These are phyloP conservation scores for Agriopis marginaria DNA, from an alignment of 2,888 invertebrate genomes.

Conservation along the genomic window DNA sequence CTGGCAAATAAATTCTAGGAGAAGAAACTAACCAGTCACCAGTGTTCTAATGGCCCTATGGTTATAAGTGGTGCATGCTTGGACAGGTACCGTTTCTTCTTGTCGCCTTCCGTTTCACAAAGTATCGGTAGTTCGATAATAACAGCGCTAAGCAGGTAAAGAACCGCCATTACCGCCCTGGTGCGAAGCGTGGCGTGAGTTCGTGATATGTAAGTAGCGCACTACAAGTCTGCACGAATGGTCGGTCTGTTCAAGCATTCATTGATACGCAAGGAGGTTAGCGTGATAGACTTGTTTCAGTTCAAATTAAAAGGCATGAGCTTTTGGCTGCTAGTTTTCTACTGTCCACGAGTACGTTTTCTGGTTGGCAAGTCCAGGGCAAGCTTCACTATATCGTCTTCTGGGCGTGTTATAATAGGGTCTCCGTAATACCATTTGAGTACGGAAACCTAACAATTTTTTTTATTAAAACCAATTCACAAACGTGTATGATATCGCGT, in stretches of 20 bases:
- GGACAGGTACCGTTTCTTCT: neutral
- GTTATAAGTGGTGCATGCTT: neutral
- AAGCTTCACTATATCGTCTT: too few species aligned
- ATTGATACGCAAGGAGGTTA: conserved; percentile 63
- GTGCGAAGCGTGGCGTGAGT: conserved; percentile 26
- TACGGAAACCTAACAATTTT: too few species aligned
- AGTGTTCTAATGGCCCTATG: too few species aligned
- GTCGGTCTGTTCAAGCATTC: conserved; percentile 55
- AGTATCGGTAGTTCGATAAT: conserved; percentile 11
- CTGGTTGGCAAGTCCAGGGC: too few species aligned
- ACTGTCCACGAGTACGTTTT: neutral
- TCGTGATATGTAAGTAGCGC: conserved; percentile 34
- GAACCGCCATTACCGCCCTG: conserved; percentile 16
- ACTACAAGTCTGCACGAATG: conserved; percentile 11
- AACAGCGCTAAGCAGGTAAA: conserved; percentile 11
- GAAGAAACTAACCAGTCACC: too few species aligned
- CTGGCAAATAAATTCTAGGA: too few species aligned
- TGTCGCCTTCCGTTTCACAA: conserved; percentile 16
- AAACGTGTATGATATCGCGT: too few species aligned
- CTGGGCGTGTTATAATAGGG: too few species aligned
- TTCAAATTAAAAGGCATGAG: conserved; percentile 26
- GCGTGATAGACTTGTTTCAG: conserved; percentile 47
- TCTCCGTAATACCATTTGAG: too few species aligned
- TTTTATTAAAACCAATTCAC: too few species aligned
- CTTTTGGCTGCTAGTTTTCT: conserved; percentile 14